Conservation (phyloP, 1,140 invertebrate genomes). For the Hermatobates lingyangjiaoensis region DNA sequence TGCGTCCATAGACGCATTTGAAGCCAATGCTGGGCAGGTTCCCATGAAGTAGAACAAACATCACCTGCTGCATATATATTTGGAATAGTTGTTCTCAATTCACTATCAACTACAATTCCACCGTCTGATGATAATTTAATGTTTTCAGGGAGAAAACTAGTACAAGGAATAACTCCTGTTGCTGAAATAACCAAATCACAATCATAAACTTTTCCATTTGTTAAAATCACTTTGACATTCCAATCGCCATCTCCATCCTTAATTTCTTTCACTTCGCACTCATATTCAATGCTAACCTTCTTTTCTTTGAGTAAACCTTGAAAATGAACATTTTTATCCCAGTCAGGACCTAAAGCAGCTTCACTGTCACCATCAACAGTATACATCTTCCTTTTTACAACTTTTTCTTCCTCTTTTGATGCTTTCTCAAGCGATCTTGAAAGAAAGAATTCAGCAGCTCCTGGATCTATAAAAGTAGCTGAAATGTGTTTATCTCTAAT, state of each 20-base stretch:
- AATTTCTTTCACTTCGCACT: slow-evolving; percentile 40
- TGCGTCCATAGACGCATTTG: slow-evolving; percentile 97
- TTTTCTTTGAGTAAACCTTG: slow-evolving; percentile 27
- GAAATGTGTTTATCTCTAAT: slow-evolving; percentile 85
- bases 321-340: slow-evolving; percentile 56
- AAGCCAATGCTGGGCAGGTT: slow-evolving; percentile 67
- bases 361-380: slow-evolving; percentile 28
- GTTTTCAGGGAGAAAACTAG: slow-evolving; percentile 32
- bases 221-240: slow-evolving; percentile 53
- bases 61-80: slow-evolving; percentile 91
- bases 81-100: slow-evolving; percentile 57
- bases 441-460: slow-evolving; percentile 86
- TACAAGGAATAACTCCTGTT: slow-evolving; percentile 70
- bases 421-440: slow-evolving; percentile 22
- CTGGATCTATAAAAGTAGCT: slow-evolving; percentile 83
- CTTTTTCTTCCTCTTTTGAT: slow-evolving; percentile 15
- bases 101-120: slow-evolving; percentile 64
- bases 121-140: slow-evolving; percentile 46
- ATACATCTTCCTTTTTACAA: slow-evolving; percentile 49
- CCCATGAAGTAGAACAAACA: slow-evolving; percentile 67
- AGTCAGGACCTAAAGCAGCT: slow-evolving; percentile 86
- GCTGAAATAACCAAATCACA: slow-evolving; percentile 92
- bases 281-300: slow-evolving; percentile 37
- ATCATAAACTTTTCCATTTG: slow-evolving; percentile 50
- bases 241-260: slow-evolving; percentile 31